phyloP scores from a whole-genome alignment of 2,888 invertebrate species.

The Onthophagus sagittarius region DNA sequence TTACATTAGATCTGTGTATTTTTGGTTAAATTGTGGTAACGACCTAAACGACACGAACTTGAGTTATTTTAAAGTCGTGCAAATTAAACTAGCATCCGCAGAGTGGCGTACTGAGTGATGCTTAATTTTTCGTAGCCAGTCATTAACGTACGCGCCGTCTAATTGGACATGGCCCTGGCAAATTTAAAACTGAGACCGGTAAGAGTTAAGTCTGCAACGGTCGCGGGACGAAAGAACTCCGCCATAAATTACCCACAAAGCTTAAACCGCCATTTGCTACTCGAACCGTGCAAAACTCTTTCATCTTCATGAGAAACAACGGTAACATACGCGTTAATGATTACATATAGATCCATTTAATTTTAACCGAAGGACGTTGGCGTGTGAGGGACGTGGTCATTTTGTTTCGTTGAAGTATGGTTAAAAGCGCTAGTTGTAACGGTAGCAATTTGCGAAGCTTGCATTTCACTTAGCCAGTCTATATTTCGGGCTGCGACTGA shows the following conservation, averaged over 20 bases:
- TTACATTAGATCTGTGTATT: not conserved
- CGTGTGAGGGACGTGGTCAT: not conserved
- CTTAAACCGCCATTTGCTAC: not conserved
- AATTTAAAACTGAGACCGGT: slow-evolving; percentile 16
- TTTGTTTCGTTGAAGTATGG: not conserved
- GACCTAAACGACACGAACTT: slow-evolving; percentile 3
- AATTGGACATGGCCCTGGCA: slow-evolving; percentile 20
- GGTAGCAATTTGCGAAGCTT: slow-evolving; percentile 26
- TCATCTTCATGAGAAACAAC: not conserved
- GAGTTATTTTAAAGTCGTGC: slow-evolving; percentile 6
- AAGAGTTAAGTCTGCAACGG: slow-evolving; percentile 12
- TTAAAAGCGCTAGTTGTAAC: not conserved
- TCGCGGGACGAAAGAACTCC: slow-evolving; percentile 1
- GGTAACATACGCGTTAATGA: not conserved
- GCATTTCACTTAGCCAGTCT: slow-evolving; percentile 33
- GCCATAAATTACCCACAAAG: slow-evolving; percentile 11
- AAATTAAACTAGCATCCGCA: slow-evolving; percentile 8
- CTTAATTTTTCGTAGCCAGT: slow-evolving; percentile 18
- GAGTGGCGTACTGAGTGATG: slow-evolving; percentile 17
- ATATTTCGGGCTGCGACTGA: slow-evolving; percentile 39
- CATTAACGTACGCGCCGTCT: slow-evolving; percentile 18
- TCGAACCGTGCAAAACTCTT: not conserved
- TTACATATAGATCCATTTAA: not conserved
- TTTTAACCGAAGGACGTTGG: not conserved
- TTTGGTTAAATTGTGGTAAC: slow-evolving; percentile 1